phyloP scores from a whole-genome alignment of 2,888 invertebrate genomes.

The Cordilura impudica region DNA sequence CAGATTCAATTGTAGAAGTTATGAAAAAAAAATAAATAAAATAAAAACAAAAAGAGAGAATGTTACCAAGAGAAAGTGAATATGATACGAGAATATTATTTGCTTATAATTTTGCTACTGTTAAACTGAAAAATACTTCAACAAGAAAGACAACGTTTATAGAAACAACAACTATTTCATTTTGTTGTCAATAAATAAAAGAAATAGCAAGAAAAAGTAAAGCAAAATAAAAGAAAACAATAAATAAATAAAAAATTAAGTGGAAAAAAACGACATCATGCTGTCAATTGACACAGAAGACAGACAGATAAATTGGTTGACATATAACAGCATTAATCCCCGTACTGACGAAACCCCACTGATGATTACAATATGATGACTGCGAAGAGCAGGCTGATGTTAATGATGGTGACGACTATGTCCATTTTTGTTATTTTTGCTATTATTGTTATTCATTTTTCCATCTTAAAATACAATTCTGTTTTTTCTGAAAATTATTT shows the following conservation, averaged over 20 bases:
- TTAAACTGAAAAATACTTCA: constrained; percentile 34
- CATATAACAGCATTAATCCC: constrained; percentile 56
- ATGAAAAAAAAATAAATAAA: constrained; percentile 5
- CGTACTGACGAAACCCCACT: constrained; percentile 22
- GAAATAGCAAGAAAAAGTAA: neutral
- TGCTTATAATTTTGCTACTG: neutral
- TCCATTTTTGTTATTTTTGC: constrained; percentile 27
- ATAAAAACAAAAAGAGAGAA: too few relatives aligned
- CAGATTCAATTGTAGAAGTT: constrained; percentile 34
- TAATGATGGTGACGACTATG: neutral
- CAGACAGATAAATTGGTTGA: constrained; percentile 58
- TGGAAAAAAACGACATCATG: constrained; percentile 45
- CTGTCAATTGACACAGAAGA: constrained; percentile 50
- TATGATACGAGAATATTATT: neutral
- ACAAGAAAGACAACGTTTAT: constrained; percentile 17
- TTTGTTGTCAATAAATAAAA: constrained; percentile 53
- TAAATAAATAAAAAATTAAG: constrained; percentile 14
- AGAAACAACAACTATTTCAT: constrained; percentile 23
- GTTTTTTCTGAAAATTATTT: neutral
- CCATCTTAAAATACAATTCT: too few relatives aligned
- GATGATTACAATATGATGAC: constrained; percentile 12
- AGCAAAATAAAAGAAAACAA: neutral
- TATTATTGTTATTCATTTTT: neutral
- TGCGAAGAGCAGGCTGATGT: neutral
- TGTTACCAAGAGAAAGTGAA: neutral